phyloP scores from a whole-genome alignment of 2,888 invertebrate genomes.

The Eupeodes luniger region DNA sequence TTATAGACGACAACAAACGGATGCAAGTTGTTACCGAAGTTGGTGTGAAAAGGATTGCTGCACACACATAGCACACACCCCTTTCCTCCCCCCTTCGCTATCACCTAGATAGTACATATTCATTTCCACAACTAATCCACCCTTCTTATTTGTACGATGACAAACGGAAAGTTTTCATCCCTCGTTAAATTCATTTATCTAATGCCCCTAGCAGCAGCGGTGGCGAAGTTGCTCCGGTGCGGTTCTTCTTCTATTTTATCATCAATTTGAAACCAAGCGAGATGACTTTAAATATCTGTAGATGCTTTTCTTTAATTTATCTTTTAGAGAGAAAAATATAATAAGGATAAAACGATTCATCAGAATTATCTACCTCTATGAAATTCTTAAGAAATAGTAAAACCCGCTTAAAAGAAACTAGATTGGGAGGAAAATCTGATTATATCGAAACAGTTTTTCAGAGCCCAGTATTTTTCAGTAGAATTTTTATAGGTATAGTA shows the following conservation, averaged over 20 bases:
- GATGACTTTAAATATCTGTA: slow-evolving; percentile 1
- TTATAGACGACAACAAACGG: background rate
- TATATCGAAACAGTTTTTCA: no score
- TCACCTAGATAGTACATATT: no score
- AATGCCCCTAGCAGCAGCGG: slow-evolving; percentile 55
- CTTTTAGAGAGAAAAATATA: slow-evolving; percentile 27
- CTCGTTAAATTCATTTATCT: slow-evolving; percentile 76
- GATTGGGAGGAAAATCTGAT: no score
- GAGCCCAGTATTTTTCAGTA: no score
- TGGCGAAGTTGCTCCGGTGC: slow-evolving; percentile 7
- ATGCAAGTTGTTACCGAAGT: slow-evolving; percentile 67
- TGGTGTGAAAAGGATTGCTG: slow-evolving; percentile 67
- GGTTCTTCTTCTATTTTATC: slow-evolving; percentile 47
- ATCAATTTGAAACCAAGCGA: slow-evolving; percentile 32
- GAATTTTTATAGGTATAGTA: no score
- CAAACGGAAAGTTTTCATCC: slow-evolving; percentile 73
- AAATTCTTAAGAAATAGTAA: no score
- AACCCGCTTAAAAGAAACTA: no score
- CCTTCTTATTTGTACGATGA: slow-evolving; percentile 47
- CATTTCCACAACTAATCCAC: slow-evolving; percentile 12
- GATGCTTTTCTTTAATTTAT: slow-evolving; percentile 35
- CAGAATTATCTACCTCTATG: background rate
- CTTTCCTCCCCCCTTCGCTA: background rate
- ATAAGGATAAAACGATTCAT: background rate
- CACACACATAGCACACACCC: slow-evolving; percentile 28